Evolutionary conservation across 1,140 invertebrate genomes (phyloP), one percentile per base, ranked within the genome.

Genomic region (Drosophila mojavensis): DNA sequence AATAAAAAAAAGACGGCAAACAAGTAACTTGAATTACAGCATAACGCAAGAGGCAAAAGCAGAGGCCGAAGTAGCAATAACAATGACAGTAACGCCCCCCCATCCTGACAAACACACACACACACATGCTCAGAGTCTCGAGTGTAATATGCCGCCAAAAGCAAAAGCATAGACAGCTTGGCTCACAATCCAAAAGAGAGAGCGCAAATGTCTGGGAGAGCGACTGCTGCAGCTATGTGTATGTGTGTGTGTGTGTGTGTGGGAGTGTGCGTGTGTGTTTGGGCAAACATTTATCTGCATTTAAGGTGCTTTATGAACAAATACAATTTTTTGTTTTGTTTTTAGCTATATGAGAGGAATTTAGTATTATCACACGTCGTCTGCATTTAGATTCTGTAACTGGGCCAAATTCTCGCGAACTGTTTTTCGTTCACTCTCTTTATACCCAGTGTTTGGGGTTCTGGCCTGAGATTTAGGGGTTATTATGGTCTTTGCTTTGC

Each of bases 121-220:
- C 63, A 51, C 48, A 33, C 61, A 45, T 36, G 47, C 67, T 24
- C 48, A 62, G 56, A 55, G 51, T 51, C 24, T 15, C 17, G 65
- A 84, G 84, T 88, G 80, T 83, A 75, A 75, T 62, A 45, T 88
- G 74, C 84, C 83, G 83, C 83, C 83, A 88, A 88, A 86, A 88
- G 83, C 83, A 86, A 86, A 86, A 89, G 83, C 83, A 89, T 78
- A 88, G 83, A 88, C 83, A 71, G 83, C 83, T 88, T 88, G 83
- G 84, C 83, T 88, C 84, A 75, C 80, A 58, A 41, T 55, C 55
- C 73, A 75, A 58, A 48, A 45, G 43, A 60, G 66, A 76, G 78
- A 80, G 73, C 67, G 9, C n/a, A 51, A 64, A 75, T 45, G 28
- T 76, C 78, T 50, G 65, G 58, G 66, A 74, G 71, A 74, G 51